A percentile compares a stretch with the other conserved stretches of the same genome.
These are phyloP conservation scores for Oryzaephilus surinamensis DNA, from an alignment of 1,140 invertebrate genomes.

Conservation along the genomic window DNA sequence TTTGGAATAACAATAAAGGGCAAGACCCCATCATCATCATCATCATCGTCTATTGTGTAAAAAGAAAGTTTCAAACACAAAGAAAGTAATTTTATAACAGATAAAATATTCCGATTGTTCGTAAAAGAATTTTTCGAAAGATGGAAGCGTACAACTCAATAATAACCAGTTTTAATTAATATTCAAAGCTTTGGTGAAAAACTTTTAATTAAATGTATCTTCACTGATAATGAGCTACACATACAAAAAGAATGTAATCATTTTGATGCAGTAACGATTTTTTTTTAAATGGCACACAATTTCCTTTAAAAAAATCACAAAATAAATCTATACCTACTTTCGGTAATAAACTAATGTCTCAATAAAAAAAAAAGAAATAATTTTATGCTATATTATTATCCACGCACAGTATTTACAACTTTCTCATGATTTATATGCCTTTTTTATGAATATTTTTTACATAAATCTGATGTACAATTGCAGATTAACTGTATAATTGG, in stretches of 20 bases:
- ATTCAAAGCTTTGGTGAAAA: conserved; percentile 12
- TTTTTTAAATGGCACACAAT: too few species aligned
- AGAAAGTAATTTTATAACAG: conserved; percentile 12
- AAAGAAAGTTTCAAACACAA: too few species aligned
- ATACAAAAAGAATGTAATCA: conserved; percentile 1
- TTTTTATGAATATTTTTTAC: too few species aligned
- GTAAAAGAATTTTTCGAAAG: conserved; percentile 3
- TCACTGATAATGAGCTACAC: conserved; percentile 10
- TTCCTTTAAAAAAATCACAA: too few species aligned
- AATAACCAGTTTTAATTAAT: conserved; percentile 18
- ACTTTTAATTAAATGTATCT: conserved; percentile 20
- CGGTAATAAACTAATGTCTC: background rate
- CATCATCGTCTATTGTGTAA: too few species aligned
- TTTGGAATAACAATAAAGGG: too few species aligned
- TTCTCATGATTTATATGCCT: too few species aligned
- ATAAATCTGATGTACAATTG: too few species aligned
- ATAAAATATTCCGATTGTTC: conserved; percentile 14
- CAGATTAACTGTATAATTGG: too few species aligned
- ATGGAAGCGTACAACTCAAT: background rate
- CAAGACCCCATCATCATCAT: too few species aligned
- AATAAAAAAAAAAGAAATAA: background rate
- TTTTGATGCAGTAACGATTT: background rate
- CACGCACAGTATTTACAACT: background rate
- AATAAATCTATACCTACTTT: too few species aligned
- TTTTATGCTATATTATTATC: background rate